Conservation (phyloP, 2,113 vertebrate species). For the Ascaphus truei region DNA sequence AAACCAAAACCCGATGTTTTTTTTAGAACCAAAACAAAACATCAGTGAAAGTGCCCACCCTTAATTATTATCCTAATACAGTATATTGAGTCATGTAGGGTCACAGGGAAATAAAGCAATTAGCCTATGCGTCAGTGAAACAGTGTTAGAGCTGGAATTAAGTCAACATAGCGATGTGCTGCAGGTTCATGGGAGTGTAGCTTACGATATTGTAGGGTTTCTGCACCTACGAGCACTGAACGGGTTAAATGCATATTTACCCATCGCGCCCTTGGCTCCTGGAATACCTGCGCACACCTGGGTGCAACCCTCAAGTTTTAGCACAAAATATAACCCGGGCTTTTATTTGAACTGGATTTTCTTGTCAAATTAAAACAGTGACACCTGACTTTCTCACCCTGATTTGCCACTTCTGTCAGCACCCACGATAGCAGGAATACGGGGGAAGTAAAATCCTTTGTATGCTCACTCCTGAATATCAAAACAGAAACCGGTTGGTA, state of each 20-base stretch:
- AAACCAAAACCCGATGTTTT: too few species aligned
- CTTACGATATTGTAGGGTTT: too few species aligned
- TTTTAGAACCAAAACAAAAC: too few species aligned
- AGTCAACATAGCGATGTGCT: too few species aligned
- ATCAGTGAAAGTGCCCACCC: too few species aligned
- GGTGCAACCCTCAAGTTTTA: too few species aligned
- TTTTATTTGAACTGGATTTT: slow-evolving; percentile 1
- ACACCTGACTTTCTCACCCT: not conserved
- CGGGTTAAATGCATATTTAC: too few species aligned
- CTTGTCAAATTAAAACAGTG: not conserved
- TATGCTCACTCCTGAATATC: slow-evolving; percentile 14
- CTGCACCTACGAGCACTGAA: too few species aligned
- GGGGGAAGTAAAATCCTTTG: slow-evolving; percentile 11
- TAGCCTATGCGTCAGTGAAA: not conserved
- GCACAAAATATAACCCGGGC: not conserved
- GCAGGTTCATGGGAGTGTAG: too few species aligned
- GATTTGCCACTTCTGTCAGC: slow-evolving; percentile 9
- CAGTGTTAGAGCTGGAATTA: not conserved
- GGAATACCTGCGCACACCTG: too few species aligned
- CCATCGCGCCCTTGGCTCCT: too few species aligned
- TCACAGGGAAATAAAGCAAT: not conserved
- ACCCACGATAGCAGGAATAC: slow-evolving; percentile 10
- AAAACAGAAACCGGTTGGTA: slow-evolving; percentile 31
- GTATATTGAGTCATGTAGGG: not conserved
- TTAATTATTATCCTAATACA: too few species aligned